These are phyloP conservation scores for Blennius ocellaris DNA, from an alignment of 2,113 vertebrate genomes.

Conservation along the genomic window DNA sequence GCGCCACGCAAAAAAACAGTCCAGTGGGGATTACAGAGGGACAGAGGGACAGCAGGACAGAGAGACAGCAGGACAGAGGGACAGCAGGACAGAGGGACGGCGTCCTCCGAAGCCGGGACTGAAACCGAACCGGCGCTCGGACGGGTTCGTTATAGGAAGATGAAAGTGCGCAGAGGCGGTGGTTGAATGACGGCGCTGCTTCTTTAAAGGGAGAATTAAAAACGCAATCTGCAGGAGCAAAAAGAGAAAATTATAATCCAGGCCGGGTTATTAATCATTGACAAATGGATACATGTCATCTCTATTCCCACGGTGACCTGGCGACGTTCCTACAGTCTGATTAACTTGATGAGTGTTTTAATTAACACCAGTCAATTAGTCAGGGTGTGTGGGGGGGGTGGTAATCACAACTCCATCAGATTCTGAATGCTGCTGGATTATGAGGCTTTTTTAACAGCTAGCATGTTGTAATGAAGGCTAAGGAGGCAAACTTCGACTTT, in stretches of 20 bases:
- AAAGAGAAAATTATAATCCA: conserved; percentile 1
- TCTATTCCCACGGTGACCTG: neutral
- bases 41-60: conserved; percentile 47
- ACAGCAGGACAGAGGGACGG: conserved; percentile 37
- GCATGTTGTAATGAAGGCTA: too few relatives aligned
- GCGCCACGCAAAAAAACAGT: conserved; percentile 17
- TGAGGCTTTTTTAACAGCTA: too few relatives aligned
- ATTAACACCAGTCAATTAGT: too few relatives aligned
- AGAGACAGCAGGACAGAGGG: conserved; percentile 31
- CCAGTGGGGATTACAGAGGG: too few relatives aligned
- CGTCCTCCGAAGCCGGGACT: conserved; percentile 9
- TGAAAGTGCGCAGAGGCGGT: conserved; percentile 28
- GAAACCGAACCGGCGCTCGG: conserved; percentile 42
- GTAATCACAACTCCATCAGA: too few relatives aligned
- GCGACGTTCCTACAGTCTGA: too few relatives aligned
- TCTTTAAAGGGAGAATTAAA: neutral
- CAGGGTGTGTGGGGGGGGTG: too few relatives aligned
- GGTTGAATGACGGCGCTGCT: conserved; percentile 19
- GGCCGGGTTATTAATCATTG: neutral
- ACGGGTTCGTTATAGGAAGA: neutral
- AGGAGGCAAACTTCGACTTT: too few relatives aligned
- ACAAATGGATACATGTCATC: neutral
- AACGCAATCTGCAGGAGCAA: neutral
- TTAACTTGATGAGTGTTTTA: too few relatives aligned
- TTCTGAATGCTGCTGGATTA: too few relatives aligned